Percentiles rank a stretch among this genome's conserved stretches.
phyloP scores from a whole-genome alignment of 2,797 vertebrate species.

The Catostomus latipinnis region DNA sequence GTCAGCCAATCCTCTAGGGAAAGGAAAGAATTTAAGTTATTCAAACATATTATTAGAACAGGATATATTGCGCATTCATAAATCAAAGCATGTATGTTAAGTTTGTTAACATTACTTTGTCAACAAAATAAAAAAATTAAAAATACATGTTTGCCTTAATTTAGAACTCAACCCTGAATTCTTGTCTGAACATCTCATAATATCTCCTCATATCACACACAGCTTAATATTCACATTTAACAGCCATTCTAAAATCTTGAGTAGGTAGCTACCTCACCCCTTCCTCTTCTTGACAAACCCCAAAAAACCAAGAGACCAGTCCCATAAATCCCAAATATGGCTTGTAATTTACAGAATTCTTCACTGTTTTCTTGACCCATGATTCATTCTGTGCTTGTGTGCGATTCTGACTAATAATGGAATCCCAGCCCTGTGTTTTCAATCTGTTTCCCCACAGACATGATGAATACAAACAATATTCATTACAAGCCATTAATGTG shows the following conservation, averaged over 20 bases:
- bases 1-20: not conserved
- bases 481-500: constrained; percentile 35
- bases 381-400: constrained; percentile 38
- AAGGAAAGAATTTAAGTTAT: not conserved
- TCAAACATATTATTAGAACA: not conserved
- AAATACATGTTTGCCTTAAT: not conserved
- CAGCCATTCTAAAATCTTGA: constrained; percentile 27
- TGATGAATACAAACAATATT: constrained; percentile 43
- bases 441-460: constrained; percentile 40
- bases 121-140: too few relatives aligned
- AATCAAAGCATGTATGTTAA: too few relatives aligned
- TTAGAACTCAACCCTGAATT: not conserved
- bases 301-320: constrained; percentile 34
- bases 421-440: constrained; percentile 31
- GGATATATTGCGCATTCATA: not conserved
- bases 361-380: constrained; percentile 40
- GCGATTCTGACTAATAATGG: constrained; percentile 31
- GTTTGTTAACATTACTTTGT: too few relatives aligned
- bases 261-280: constrained; percentile 9
- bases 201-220: not conserved
- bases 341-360: constrained; percentile 51
- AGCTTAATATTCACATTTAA: not conserved
- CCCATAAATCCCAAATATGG: constrained; percentile 44
- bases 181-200: not conserved
- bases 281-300: constrained; percentile 43